Base-by-base conservation (phyloP, 2,113 vertebrate species). In the Anolis carolinensis region DNA sequence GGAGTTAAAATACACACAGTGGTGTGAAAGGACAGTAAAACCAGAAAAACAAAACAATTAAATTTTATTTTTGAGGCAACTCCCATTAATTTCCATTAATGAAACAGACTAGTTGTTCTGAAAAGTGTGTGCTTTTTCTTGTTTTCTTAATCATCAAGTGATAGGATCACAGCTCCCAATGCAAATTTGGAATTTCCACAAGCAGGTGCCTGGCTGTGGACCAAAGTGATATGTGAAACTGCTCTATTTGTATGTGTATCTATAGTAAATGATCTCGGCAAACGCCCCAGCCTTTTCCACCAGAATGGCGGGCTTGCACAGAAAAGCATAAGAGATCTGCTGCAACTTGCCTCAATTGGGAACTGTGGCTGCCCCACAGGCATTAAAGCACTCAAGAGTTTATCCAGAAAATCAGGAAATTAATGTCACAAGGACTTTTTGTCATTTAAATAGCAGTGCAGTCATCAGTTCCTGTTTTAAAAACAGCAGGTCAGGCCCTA, bases 161-260 rank as follows among this genome's bases (percentile, higher is more conserved):
- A 86, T 86, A 86, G 6, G 65, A 76, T 86, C 71, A 86, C 79
- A 39, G 71, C 81, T 86, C 71, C 44, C 23, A 4, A 39, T 86
- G 62, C n/a, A 86, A 74, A 86, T 11, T 86, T 78, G 62, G 79
- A 86, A 75, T 81, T 86, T 86, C 59, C 72, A 86, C 72, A 27
- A 86, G 71, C 71, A 86, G 85, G 79, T 81, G 85, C 55, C 71
- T 86, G 85, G 59, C 79, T 67, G 39, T 65, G 79, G 67, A 86
- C 65, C 85, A 86, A 81, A 81, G 55, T 86, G 79, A 81, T 80
- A 86, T 81, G 59, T 68, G 79, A 86, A 75, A 86, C 71, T 65
- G n/a, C 62, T 81, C 44, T 65, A 39, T 81, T 81, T 86, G 85
- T 75, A 50, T 81, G 39, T 86, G 21, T 86, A 52, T 81, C 85